phyloP scores from a whole-genome alignment of 1,140 invertebrate genomes.

The Trichonephila inaurata region DNA sequence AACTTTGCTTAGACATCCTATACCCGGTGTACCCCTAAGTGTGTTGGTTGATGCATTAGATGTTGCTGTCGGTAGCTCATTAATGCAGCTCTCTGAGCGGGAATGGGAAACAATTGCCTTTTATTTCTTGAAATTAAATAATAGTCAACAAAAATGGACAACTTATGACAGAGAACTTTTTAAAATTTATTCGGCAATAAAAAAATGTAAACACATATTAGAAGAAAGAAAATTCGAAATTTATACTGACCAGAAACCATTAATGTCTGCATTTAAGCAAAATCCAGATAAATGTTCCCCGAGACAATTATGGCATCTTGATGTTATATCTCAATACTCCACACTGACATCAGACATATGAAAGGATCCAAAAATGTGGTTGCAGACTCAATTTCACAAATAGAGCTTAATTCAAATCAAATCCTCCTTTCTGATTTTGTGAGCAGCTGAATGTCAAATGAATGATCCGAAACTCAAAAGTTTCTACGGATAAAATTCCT shows the following conservation, averaged over 20 bases:
- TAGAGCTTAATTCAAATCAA: neutral
- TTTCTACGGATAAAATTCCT: neutral
- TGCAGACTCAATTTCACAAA: slow-evolving; percentile 15
- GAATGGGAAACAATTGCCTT: neutral
- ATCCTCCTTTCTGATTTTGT: neutral
- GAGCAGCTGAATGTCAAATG: neutral
- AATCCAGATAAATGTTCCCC: slow-evolving; percentile 70
- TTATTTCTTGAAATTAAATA: neutral
- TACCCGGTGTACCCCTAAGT: neutral
- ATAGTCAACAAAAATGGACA: neutral
- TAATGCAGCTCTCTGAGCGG: neutral
- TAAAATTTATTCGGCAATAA: too few species aligned
- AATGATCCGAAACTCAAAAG: neutral
- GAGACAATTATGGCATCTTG: slow-evolving; percentile 78
- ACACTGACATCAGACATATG: slow-evolving; percentile 79
- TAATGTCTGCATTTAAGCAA: slow-evolving; percentile 77
- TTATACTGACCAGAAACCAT: slow-evolving; percentile 76
- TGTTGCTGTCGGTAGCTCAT: neutral
- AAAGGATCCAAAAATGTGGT: slow-evolving; percentile 79
- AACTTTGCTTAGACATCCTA: neutral
- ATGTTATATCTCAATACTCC: slow-evolving; percentile 80
- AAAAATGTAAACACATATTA: too few species aligned
- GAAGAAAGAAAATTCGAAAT: too few species aligned
- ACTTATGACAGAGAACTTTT: neutral
- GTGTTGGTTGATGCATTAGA: neutral